Percentiles rank a stretch among this genome's conserved stretches.
These are phyloP conservation scores for Chelon auratus DNA, from an alignment of 2,797 vertebrate species.

Conservation along the genomic window DNA sequence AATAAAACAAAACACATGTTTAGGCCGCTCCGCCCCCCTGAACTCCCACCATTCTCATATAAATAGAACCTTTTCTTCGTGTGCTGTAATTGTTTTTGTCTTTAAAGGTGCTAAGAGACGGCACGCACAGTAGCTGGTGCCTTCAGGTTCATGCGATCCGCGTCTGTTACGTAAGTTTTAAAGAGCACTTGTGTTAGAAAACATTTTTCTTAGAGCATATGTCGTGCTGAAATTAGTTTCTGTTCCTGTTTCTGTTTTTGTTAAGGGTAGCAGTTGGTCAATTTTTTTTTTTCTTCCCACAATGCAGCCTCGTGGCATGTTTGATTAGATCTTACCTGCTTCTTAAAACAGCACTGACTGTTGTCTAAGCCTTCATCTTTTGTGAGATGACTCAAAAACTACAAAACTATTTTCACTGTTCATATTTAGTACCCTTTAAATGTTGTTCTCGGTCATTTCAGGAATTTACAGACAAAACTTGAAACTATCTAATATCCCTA, in stretches of 20 bases:
- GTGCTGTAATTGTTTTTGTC: conserved; percentile 47
- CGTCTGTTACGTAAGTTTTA: no score
- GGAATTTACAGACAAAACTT: no score
- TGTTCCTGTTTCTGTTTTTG: no score
- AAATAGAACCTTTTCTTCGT: conserved; percentile 57
- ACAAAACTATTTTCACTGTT: no score
- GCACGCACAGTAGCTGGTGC: neutral
- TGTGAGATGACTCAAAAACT: no score
- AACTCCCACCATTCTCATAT: conserved; percentile 58
- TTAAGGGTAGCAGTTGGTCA: neutral
- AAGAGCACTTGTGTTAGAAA: neutral
- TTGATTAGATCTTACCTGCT: neutral
- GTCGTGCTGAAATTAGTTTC: conserved; percentile 2
- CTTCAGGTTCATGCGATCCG: conserved; percentile 1
- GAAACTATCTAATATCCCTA: no score
- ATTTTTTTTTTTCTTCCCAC: neutral
- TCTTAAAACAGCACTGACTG: neutral
- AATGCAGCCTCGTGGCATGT: neutral
- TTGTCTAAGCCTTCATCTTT: no score
- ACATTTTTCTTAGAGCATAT: neutral
- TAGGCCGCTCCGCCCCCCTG: conserved; percentile 52
- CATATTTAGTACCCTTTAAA: no score
- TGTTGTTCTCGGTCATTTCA: no score
- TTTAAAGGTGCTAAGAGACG: conserved; percentile 39
- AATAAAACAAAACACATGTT: conserved; percentile 73